phyloP scores from a whole-genome alignment of 2,888 invertebrate species.

The Macrophya annulata region DNA sequence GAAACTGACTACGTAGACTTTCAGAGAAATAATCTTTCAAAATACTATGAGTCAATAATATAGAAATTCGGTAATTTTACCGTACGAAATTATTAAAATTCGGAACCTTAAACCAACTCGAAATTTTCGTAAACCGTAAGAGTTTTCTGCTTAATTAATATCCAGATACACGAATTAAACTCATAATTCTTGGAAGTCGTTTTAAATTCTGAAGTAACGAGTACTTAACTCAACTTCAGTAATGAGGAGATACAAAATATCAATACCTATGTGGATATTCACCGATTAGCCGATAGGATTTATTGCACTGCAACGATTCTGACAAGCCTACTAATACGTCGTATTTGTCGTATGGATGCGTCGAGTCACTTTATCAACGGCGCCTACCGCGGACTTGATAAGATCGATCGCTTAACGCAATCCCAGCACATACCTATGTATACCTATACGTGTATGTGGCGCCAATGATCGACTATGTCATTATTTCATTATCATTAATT shows the following conservation, averaged over 20 bases:
- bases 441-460: conserved; percentile 39
- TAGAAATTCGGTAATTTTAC: no score
- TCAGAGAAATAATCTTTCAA: no score
- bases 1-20: neutral
- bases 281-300: conserved; percentile 20
- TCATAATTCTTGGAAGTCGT: neutral
- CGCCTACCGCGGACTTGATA: conserved; percentile 42
- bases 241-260: neutral
- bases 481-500: conserved; percentile 67
- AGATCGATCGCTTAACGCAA: conserved; percentile 36
- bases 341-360: conserved; percentile 5
- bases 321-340: conserved; percentile 24
- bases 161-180: neutral
- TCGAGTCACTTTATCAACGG: conserved; percentile 50
- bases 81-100: no score
- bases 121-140: neutral
- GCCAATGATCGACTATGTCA: conserved; percentile 59
- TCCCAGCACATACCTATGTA: neutral
- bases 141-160: neutral
- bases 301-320: conserved; percentile 4
- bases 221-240: neutral
- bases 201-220: neutral
- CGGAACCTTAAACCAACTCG: no score
- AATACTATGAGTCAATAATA: no score
- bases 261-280: conserved; percentile 6